Percentiles rank a stretch among this genome's conserved stretches.
phyloP scores from a whole-genome alignment of 37 sponge, comb jelly and placozoan genomes.

The Halichondria panicea region DNA sequence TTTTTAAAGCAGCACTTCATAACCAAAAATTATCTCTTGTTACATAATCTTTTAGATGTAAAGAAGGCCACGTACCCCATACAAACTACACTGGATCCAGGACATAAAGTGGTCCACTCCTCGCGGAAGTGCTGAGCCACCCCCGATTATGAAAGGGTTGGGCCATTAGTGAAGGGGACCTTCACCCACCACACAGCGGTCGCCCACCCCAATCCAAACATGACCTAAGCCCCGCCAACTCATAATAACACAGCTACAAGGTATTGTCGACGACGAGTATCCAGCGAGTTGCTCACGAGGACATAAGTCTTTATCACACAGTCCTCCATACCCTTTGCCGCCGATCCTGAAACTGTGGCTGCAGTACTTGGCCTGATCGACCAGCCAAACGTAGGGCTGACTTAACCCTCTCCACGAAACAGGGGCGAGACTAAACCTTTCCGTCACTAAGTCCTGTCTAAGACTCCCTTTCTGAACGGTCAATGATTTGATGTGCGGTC shows the following conservation, averaged over 20 bases:
- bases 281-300: slow-evolving; percentile 20
- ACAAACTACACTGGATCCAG: too few relatives aligned
- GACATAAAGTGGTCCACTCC: too few relatives aligned
- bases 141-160: not conserved
- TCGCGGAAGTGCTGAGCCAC: not conserved
- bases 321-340: slow-evolving; percentile 17
- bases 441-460: slow-evolving; percentile 14
- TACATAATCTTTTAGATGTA: too few relatives aligned
- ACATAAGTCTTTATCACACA: slow-evolving; percentile 7
- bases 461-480: slow-evolving; percentile 10
- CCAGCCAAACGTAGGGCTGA: not conserved
- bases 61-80: too few relatives aligned
- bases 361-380: slow-evolving; percentile 9
- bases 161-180: slow-evolving; percentile 6
- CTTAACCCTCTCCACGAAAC: slow-evolving; percentile 11
- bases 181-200: too few relatives aligned
- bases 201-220: too few relatives aligned
- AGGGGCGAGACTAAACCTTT: not conserved
- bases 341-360: slow-evolving; percentile 29
- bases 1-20: too few relatives aligned
- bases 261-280: not conserved
- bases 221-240: not conserved
- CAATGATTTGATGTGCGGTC: slow-evolving; percentile 20
- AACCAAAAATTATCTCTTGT: too few relatives aligned
- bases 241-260: not conserved